A percentile compares a stretch with the other conserved stretches of the same genome.
Evolutionary conservation across 2,888 invertebrate genomes (phyloP).

Genomic region (Beris chalybata): DNA sequence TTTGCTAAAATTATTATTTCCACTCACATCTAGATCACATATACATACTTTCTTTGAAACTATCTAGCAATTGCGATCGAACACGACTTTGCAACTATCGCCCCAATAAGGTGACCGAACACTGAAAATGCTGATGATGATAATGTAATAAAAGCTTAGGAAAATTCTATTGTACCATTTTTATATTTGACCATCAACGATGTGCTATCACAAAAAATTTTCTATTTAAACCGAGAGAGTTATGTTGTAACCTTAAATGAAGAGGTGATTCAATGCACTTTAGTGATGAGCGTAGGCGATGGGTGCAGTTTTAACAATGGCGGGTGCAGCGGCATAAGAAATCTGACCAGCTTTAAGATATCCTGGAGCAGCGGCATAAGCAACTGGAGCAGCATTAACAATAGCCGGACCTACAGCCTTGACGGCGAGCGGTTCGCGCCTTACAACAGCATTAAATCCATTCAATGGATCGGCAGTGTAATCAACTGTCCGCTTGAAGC

Average conservation of each 20-base stretch:
- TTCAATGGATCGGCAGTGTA: conserved; percentile 55
- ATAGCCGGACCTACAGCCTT: conserved; percentile 30
- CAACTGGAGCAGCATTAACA: conserved; percentile 21
- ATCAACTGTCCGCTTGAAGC: conserved; percentile 54
- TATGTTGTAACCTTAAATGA: conserved; percentile 11
- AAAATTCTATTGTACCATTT: conserved; percentile 25
- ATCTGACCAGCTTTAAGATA: conserved; percentile 39
- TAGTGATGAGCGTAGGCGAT: conserved; percentile 22
- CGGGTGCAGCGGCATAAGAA: conserved; percentile 25
- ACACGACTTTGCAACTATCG: too few species aligned
- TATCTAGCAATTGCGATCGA: too few species aligned
- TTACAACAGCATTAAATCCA: conserved; percentile 56
- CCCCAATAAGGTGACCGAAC: too few species aligned
- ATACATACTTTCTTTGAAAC: too few species aligned
- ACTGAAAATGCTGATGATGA: neutral
- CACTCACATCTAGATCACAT: too few species aligned
- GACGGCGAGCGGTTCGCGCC: conserved; percentile 41
- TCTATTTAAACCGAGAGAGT: neutral
- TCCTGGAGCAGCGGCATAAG: conserved; percentile 12
- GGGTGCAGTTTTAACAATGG: conserved; percentile 14
- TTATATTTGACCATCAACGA: conserved; percentile 21
- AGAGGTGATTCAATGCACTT: conserved; percentile 16
- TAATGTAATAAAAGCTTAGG: too few species aligned
- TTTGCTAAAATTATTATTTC: too few species aligned
- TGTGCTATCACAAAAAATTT: conserved; percentile 18